Base-by-base conservation (phyloP, 2,888 invertebrate genomes). In the Orthonevra nobilis region DNA sequence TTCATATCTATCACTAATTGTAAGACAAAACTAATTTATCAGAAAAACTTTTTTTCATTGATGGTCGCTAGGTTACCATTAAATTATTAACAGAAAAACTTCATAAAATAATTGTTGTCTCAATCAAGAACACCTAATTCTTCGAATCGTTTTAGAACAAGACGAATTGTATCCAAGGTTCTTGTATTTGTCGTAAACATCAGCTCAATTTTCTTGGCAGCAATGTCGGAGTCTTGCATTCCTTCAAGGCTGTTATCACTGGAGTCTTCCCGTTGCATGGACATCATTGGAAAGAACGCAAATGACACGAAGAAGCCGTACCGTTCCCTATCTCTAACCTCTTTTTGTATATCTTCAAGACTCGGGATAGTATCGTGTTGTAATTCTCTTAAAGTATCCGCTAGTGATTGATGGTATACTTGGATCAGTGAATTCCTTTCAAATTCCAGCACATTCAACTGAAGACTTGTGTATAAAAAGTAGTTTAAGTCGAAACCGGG, bases 401-500 rank as follows among this genome's bases (percentile, higher is more conserved):
- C 48, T 0, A 89, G 60, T 0, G 82, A 77, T n/a, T 83, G 70
- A 23, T 82, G 83, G 70, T 89, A 89, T 1, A 32, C 73, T 40
- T 83, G 82, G 12, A 89, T 83, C 0, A 89, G 75, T 9, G 82
- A 75, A 6, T 85, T 82, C 0, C 86, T 83, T 26, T 85, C 82
- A 0, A 81, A 74, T 5, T 38, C 63, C 0, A 88, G 74, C 0
- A 86, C 86, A 12, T 87, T 84, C 23, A 86, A 81, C 20, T 86
- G 84, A 2, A 86, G 77, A 75, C 89, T 89, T 3, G 89, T 89
- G 20, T 86, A 86, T 0, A 89, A 75, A 34, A 89, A 89, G 68
- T 89, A 89, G 44, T 89, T 89, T 2, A 89, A 68, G 81, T 89
- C 89, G 10, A 88, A 86, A 2, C 89, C 89, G 4, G 86, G 84